A percentile compares a stretch with the other conserved stretches of the same genome.
Evolutionary conservation across 2,888 invertebrate species (phyloP).

Genomic region (Sarcophaga subvicina): DNA sequence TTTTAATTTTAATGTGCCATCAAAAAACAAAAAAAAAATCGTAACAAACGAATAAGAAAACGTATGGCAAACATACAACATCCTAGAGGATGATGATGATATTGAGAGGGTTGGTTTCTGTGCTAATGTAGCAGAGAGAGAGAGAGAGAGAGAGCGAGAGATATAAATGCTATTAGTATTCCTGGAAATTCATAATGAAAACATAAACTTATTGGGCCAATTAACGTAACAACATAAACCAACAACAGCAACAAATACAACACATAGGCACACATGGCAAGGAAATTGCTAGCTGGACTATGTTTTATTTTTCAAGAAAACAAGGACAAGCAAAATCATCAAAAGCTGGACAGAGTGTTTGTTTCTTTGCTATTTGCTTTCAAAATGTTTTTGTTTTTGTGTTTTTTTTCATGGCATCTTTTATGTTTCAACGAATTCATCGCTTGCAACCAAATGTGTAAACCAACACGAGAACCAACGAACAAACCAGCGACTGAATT

Average conservation of each 20-base stretch:
- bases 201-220: slow-evolving; percentile 63
- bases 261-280: background rate
- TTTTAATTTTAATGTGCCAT: background rate
- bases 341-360: slow-evolving; percentile 36
- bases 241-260: background rate
- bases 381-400: background rate
- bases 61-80: background rate
- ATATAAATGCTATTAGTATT: slow-evolving; percentile 33
- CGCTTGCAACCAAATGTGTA: background rate
- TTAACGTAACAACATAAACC: slow-evolving; percentile 53
- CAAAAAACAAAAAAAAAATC: background rate
- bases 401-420: slow-evolving; percentile 3
- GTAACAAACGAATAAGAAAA: background rate
- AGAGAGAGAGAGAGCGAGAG: too few relatives aligned
- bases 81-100: slow-evolving; percentile 5
- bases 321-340: slow-evolving; percentile 29
- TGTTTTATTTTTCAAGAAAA: slow-evolving; percentile 18
- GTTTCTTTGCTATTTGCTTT: too few relatives aligned
- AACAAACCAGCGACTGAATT: background rate
- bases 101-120: slow-evolving; percentile 5
- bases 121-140: background rate
- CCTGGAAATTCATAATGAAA: slow-evolving; percentile 60
- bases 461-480: background rate
- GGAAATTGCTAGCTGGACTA: slow-evolving; percentile 35
- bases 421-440: background rate